These are phyloP conservation scores for Trichonephila inaurata DNA, from an alignment of 1,140 invertebrate species.

Conservation along the genomic window DNA sequence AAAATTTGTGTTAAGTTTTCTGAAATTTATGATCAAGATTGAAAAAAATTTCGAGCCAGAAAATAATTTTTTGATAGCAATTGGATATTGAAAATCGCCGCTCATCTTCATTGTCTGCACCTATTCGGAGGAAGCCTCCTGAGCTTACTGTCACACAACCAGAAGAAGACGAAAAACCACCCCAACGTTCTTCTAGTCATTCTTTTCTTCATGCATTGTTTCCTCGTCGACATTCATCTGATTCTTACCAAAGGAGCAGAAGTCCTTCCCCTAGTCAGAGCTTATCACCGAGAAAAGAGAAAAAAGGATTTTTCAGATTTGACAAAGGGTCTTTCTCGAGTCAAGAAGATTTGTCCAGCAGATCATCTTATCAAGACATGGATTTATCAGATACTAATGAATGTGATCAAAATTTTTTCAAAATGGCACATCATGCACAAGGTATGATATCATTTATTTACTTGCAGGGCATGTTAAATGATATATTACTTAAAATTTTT, in stretches of 20 bases:
- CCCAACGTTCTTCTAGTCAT: conserved; percentile 61
- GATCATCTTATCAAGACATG: conserved; percentile 30
- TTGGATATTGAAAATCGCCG: conserved; percentile 65
- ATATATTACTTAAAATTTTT: too few relatives aligned
- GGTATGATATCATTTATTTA: background rate
- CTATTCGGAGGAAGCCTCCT: conserved; percentile 59
- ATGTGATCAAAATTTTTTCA: conserved; percentile 37
- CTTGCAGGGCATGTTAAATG: background rate
- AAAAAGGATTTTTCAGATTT: conserved; percentile 46
- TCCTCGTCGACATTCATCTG: conserved; percentile 58
- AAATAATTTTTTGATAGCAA: conserved; percentile 47
- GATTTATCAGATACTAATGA: conserved; percentile 61
- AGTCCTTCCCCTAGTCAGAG: conserved; percentile 55
- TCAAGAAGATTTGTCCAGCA: conserved; percentile 58
- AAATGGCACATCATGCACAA: conserved; percentile 37
- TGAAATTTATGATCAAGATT: too few relatives aligned
- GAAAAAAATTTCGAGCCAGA: background rate
- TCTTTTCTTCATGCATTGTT: conserved; percentile 58
- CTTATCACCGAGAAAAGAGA: conserved; percentile 12
- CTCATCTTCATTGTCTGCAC: conserved; percentile 62
- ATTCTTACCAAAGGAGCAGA: conserved; percentile 64
- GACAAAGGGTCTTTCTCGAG: conserved; percentile 63
- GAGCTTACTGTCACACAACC: conserved; percentile 64
- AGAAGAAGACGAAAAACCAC: conserved; percentile 44
- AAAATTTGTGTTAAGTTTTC: too few relatives aligned